These are phyloP conservation scores for Hermaeophaga mercurialis DNA, from an alignment of 2,888 invertebrate genomes.

Conservation along the genomic window DNA sequence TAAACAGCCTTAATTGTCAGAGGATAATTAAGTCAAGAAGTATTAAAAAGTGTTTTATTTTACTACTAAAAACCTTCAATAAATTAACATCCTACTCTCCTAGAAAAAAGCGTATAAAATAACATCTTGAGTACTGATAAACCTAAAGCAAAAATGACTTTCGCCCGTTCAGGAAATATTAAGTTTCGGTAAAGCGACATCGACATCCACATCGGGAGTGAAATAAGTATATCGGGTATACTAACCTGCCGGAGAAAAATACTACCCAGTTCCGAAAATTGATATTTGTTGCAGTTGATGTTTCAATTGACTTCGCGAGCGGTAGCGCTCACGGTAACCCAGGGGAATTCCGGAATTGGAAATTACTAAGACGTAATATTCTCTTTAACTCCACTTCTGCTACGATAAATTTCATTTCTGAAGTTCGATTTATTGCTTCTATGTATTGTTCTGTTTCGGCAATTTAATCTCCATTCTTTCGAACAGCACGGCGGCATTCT, in stretches of 20 bases:
- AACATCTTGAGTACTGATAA: too few relatives aligned
- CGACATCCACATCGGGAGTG: constrained; percentile 1
- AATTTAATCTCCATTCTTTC: constrained; percentile 23
- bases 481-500: constrained; percentile 9
- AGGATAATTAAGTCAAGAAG: too few relatives aligned
- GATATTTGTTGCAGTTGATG: constrained; percentile 39
- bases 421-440: constrained; percentile 32
- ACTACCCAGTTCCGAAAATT: constrained; percentile 33
- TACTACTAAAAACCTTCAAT: too few relatives aligned
- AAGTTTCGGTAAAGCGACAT: too few relatives aligned
- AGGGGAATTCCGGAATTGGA: constrained; percentile 32
- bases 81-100: too few relatives aligned
- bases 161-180: too few relatives aligned
- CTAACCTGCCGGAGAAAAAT: constrained; percentile 20
- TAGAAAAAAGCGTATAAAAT: too few relatives aligned
- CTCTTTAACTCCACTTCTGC: constrained; percentile 32
- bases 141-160: too few relatives aligned
- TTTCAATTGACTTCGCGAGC: constrained; percentile 35
- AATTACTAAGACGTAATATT: constrained; percentile 36
- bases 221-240: constrained; percentile 20
- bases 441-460: constrained; percentile 26
- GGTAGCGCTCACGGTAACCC: constrained; percentile 27
- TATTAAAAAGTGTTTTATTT: too few relatives aligned
- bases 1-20: too few relatives aligned
- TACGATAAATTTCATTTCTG: constrained; percentile 34